Evolutionary conservation across 2,797 vertebrate species (phyloP).

Genomic region (Champsocephalus esox): DNA sequence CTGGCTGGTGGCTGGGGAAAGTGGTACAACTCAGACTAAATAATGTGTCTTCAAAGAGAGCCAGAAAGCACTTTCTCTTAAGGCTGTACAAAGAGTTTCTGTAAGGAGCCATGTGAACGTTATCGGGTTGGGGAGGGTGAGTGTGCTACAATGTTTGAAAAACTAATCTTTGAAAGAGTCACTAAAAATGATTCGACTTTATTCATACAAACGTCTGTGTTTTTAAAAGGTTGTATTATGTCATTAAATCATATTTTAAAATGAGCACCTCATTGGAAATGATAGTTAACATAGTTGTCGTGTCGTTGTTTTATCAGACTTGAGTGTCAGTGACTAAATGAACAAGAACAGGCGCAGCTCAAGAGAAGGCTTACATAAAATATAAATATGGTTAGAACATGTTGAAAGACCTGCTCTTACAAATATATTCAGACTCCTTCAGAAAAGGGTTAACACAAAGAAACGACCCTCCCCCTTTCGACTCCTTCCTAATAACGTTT

Average conservation of each 20-base stretch:
- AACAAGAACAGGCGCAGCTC: neutral
- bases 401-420: neutral
- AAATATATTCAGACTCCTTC: neutral
- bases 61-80: conserved; percentile 5
- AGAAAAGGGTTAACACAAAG: neutral
- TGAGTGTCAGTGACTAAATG: neutral
- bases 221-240: too few relatives aligned
- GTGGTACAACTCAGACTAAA: conserved; percentile 11
- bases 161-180: neutral
- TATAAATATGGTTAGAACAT: neutral
- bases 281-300: neutral
- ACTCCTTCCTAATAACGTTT: neutral
- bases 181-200: neutral
- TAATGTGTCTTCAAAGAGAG: conserved; percentile 9
- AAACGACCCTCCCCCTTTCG: neutral
- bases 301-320: neutral
- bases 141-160: neutral
- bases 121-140: too few relatives aligned
- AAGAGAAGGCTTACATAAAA: neutral
- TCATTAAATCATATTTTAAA: neutral
- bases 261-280: neutral
- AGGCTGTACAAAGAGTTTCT: neutral
- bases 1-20: neutral
- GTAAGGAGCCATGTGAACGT: neutral
- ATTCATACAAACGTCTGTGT: too few relatives aligned